Base-by-base conservation (phyloP, 2,113 vertebrate genomes). In the Pollachius pollachius region DNA sequence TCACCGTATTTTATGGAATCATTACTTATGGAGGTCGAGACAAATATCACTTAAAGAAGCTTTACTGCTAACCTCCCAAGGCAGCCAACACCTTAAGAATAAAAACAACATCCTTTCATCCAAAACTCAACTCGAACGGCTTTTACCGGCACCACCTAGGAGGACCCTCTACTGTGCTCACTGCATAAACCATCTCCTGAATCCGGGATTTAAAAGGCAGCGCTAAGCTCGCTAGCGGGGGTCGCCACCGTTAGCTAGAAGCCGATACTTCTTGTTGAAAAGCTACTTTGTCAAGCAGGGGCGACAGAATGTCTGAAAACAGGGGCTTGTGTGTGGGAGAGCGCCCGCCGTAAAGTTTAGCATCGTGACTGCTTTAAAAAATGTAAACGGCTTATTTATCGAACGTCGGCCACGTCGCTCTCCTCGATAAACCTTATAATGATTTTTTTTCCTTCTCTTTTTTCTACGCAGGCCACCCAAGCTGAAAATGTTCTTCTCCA, bases 331-430 rank as follows among this genome's bases (percentile, higher is more conserved):
- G 41, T 78, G 64, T 84, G 74, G 58, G 41, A 52, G 64, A 80
- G 72, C 68, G 76, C 66, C 79, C 69, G 83, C 67, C 48, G 77
- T 57, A 67, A 78, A 86, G 79, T 88, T 86, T 77, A 88, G 88
- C 84, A 85, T 85, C 80, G 72, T 57, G 79, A 78, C 73, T 80
- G 79, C 77, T 81, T 87, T 67, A 80, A 86, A 84, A 69, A 74
- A 86, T 5, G 3, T 34, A 34, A 87, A 86, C 76, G 67, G 75
- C 64, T 85, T 86, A 87, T 86, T 88, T 90, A 86, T 88, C 74
- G 61, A 23, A 57, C 69, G 73, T 85, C 77, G 70, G 70, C 76
- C 84, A 76, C 48, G 8, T 72, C 58, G 67, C 23, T 65, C 68
- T 71, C 75, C 73, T 5, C n/a, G n/a, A 25, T 37, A 72, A 54